Evolutionary conservation across 2,888 invertebrate genomes (phyloP).

Genomic region (Agrotis puta): DNA sequence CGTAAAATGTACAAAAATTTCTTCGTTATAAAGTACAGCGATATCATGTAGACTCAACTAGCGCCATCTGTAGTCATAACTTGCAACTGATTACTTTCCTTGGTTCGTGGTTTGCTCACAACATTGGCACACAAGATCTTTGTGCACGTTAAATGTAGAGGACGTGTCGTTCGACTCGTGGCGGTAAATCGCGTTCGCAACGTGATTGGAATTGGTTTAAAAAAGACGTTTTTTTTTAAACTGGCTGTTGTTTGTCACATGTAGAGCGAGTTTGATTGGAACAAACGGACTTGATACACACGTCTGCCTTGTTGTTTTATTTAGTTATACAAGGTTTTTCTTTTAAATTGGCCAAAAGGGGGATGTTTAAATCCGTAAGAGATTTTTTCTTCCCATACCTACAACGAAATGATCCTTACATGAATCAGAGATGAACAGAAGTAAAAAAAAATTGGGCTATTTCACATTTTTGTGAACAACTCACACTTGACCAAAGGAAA

Average conservation of each 20-base stretch:
- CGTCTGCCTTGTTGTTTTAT: background rate
- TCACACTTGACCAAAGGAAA: too few species aligned
- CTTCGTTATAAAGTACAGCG: conserved; percentile 7
- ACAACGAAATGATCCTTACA: too few species aligned
- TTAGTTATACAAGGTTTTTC: background rate
- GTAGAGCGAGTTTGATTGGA: conserved; percentile 15
- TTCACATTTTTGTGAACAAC: too few species aligned
- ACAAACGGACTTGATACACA: conserved; percentile 1
- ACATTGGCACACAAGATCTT: conserved; percentile 31
- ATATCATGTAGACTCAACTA: conserved; percentile 21
- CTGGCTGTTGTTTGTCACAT: conserved; percentile 27
- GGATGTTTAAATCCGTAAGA: too few species aligned
- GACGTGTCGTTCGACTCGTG: conserved; percentile 47
- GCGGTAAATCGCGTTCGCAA: conserved; percentile 7
- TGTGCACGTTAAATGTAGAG: conserved; percentile 46
- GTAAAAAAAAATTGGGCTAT: too few species aligned
- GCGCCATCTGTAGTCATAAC: conserved; percentile 59
- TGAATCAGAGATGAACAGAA: too few species aligned
- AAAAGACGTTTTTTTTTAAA: conserved; percentile 21
- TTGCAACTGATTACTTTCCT: conserved; percentile 51
- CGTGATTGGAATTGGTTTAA: conserved; percentile 26
- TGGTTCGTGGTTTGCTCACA: conserved; percentile 25
- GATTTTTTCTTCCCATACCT: too few species aligned
- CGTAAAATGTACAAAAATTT: conserved; percentile 10
- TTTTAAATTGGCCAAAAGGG: too few species aligned